Evolutionary conservation across 2,113 vertebrate species (phyloP).

Genomic region (Oceanites oceanicus): DNA sequence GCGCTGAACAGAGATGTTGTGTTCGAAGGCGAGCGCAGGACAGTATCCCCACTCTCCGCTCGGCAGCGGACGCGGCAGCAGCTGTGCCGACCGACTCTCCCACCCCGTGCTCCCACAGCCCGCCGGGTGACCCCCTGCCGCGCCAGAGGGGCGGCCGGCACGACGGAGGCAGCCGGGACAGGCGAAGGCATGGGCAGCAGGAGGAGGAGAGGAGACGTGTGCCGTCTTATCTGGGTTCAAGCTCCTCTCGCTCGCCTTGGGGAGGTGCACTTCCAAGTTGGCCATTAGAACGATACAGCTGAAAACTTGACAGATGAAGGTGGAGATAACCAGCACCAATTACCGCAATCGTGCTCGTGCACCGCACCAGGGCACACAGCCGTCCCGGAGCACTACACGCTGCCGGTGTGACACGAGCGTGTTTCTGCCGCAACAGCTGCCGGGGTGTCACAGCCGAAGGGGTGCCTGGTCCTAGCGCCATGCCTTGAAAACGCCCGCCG

Average conservation of each 20-base stretch:
- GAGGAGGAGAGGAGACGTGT: not conserved
- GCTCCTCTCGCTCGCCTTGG: not conserved
- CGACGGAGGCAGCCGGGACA: not conserved
- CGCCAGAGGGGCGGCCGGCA: fast-evolving
- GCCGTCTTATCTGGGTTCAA: fast-evolving
- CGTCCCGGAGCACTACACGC: fast-evolving
- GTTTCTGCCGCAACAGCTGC: not conserved
- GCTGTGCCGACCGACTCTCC: not conserved
- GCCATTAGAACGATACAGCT: fast-evolving
- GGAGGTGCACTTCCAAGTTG: not conserved
- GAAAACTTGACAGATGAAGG: not conserved
- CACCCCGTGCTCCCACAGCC: not conserved
- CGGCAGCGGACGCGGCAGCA: not conserved
- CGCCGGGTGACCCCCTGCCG: fast-evolving
- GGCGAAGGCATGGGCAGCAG: not conserved
- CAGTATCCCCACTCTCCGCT: not conserved
- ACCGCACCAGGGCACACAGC: too few species aligned
- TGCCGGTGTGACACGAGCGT: fast-evolving
- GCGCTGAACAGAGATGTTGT: not conserved
- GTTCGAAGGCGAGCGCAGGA: not conserved
- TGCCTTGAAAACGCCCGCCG: not conserved
- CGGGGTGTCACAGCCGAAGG: too few species aligned
- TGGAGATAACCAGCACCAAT: fast-evolving
- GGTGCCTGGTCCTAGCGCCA: not conserved
- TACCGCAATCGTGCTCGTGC: fast-evolving